These are phyloP conservation scores for Hermodice carunculata DNA, from an alignment of 2,888 invertebrate species.

Conservation along the genomic window DNA sequence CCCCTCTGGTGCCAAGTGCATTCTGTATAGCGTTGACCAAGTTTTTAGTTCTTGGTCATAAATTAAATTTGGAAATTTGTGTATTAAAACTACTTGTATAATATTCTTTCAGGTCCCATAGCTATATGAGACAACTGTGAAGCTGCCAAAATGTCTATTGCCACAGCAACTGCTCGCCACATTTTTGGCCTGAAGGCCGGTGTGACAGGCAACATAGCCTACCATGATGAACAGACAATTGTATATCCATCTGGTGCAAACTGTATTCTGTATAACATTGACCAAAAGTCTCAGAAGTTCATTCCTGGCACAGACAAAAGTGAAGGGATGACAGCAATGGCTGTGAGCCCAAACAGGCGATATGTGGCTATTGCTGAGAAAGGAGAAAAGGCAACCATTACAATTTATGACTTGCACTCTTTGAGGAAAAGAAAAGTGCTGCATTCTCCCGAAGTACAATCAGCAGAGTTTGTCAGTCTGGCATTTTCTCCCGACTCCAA, in stretches of 20 bases:
- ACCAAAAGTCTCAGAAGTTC: constrained; percentile 70
- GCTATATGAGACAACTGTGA: neutral
- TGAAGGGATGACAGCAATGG: constrained; percentile 69
- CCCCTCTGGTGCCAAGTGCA: constrained; percentile 70
- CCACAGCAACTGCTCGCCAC: constrained; percentile 66
- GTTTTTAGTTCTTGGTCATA: too few relatives aligned
- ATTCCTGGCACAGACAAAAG: constrained; percentile 70
- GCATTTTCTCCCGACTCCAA: constrained; percentile 87
- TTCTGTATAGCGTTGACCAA: constrained; percentile 71
- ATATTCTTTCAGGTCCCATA: too few relatives aligned
- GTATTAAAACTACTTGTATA: too few relatives aligned
- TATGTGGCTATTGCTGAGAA: constrained; percentile 70
- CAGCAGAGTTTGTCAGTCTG: constrained; percentile 79
- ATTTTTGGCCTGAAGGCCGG: constrained; percentile 69
- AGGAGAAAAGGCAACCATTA: constrained; percentile 69
- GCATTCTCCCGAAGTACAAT: constrained; percentile 65
- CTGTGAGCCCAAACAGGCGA: constrained; percentile 69
- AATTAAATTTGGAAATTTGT: too few relatives aligned
- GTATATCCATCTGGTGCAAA: constrained; percentile 71
- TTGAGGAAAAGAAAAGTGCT: constrained; percentile 69
- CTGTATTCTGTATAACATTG: constrained; percentile 70
- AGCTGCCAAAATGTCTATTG: constrained; percentile 64
- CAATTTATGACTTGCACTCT: constrained; percentile 71
- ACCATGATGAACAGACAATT: constrained; percentile 70
- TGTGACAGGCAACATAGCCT: constrained; percentile 67